Evolutionary conservation across 1,140 invertebrate genomes (phyloP), one percentile per base, ranked within the genome.

Genomic region (Bradynema listronoti): DNA sequence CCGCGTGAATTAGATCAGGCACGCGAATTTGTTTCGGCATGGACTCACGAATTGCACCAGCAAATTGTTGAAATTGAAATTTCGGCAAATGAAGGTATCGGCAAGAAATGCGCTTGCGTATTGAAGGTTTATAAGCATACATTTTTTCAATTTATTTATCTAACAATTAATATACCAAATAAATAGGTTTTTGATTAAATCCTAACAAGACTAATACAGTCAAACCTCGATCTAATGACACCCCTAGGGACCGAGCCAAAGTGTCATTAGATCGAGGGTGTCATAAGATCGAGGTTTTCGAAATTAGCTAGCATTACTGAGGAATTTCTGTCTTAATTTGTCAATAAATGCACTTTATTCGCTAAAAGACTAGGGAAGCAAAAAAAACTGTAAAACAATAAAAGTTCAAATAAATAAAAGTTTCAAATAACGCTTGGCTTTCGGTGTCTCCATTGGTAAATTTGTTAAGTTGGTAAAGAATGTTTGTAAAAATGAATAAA

Each of bases 1-100:
- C 16, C n/a, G 2, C 34, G 16, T 34, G 67, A 46, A 32, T 53
- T 29, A 24, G 58, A 43, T 29, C 56, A n/a, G 16, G 64, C 32
- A 47, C 53, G 24, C 58, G 41, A 30, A 57, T 58, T 36, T 6
- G 61, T 46, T 25, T 52, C 4, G 50, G 63, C 43, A 58, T 75
- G 42, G 14, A 57, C 22, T 39, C 11, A 16, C n/a, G 30, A 24
- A 53, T 16, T 62, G 19, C 16, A 9, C 7, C n/a, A 24, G 11
- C 34, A 51, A 19, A 5, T n/a, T 24, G 24, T 19, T 32, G 24
- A 16, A 50, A 34, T 4, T 50, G 51, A 57, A 19, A 46, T 29
- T 55, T 55, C 6, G 49, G 58, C 29, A 32, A 54, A 57, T n/a
- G 30, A n/a, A 25, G 25, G 14, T 39, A 34, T 56, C 34, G 55